Base-by-base conservation (phyloP, 2,797 vertebrate species). In the Ceryle rudis region DNA sequence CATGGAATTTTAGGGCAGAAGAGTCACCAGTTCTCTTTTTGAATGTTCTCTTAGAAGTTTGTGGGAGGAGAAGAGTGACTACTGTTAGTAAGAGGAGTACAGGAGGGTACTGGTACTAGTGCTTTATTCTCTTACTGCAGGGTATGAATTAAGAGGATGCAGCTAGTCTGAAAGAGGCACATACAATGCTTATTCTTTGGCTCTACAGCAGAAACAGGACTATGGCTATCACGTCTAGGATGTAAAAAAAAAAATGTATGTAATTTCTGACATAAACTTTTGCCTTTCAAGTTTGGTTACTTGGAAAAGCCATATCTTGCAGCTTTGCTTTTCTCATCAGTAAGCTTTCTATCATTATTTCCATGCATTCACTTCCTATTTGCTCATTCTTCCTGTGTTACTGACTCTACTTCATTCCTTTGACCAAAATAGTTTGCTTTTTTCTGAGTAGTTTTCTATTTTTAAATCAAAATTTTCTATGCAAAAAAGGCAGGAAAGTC, bases 11-110 rank as follows among this genome's bases (percentile, higher is more conserved):
- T 89, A 80, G 80, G 79, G 57, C 66, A 92, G 69, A 94, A 86
- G 65, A 83, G 72, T 88, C 80, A 89, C 95, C 23, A 15, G 80
- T 96, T 95, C 52, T 89, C 72, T 83, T 91, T 91, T 83, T 91
- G 60, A 51, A 41, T 93, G 61, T 84, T 80, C 81, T 87, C n/a
- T 74, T 79, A 57, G 55, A 92, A 81, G 66, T 83, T 82, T 66
- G 29, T 81, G 61, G 70, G 86, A 77, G 74, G 44, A 84, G 86
- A 77, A 75, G 57, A 84, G 64, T 89, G 72, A 23, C 46, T 95
- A 22, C 83, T 93, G 20, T 69, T 87, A 54, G 28, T 58, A 77
- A 77, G 42, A 85, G 26, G 22, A 5, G 0, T 85, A 31, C 39
- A 61, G 39, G 61, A 86, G 26, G 6, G 47, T 87, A 57, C 35